These are phyloP conservation scores for Etheostoma spectabile DNA, from an alignment of 2,113 vertebrate genomes.

Conservation along the genomic window DNA sequence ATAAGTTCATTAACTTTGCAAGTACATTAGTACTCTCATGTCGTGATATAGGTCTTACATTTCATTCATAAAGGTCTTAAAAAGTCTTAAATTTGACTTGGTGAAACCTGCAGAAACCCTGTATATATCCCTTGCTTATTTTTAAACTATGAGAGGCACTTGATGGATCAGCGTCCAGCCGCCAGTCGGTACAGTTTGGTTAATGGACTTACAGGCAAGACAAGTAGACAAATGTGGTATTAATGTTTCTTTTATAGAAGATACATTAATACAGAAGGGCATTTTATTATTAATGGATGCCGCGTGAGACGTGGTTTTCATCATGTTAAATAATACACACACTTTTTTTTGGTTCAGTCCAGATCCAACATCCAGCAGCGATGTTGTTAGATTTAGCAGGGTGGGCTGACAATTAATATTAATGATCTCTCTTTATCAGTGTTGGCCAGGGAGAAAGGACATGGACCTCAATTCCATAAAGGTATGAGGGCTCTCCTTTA, in stretches of 20 bases:
- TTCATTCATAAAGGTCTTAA: too few species aligned
- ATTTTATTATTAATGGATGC: conserved; percentile 79
- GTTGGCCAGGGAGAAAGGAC: conserved; percentile 81
- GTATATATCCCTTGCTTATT: neutral
- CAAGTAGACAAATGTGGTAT: conserved; percentile 68
- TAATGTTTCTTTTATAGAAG: conserved; percentile 77
- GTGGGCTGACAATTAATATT: conserved; percentile 64
- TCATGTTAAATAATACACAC: conserved; percentile 80
- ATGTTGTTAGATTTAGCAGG: conserved; percentile 54
- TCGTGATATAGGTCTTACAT: too few species aligned
- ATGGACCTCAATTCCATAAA: conserved; percentile 86
- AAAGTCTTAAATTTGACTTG: too few species aligned
- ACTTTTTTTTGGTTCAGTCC: conserved; percentile 62
- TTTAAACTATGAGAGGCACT: neutral
- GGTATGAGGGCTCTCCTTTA: conserved; percentile 81
- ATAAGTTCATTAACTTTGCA: too few species aligned
- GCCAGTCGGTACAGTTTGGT: conserved; percentile 34
- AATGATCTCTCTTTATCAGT: conserved; percentile 82
- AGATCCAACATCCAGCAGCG: conserved; percentile 51
- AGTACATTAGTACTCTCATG: too few species aligned
- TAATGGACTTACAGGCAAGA: conserved; percentile 59
- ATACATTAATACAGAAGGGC: conserved; percentile 77
- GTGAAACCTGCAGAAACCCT: too few species aligned
- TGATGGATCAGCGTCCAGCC: conserved; percentile 17
- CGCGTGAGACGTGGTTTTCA: conserved; percentile 68